These are phyloP conservation scores for Dasyprocta punctata DNA, from an alignment of 2,113 vertebrate species.

Conservation along the genomic window DNA sequence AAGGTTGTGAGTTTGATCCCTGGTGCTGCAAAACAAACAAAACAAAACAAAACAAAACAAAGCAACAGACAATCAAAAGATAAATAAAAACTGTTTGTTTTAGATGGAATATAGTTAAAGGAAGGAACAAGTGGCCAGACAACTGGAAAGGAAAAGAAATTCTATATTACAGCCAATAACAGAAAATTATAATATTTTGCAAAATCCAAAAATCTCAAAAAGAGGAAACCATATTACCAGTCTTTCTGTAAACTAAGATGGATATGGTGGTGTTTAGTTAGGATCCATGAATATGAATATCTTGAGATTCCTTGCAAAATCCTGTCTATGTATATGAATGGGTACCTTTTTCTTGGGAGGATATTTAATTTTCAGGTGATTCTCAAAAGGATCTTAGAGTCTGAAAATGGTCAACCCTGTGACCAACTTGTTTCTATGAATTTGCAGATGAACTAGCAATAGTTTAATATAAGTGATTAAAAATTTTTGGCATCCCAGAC, in stretches of 20 bases:
- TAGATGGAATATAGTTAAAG: background rate
- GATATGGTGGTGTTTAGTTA: background rate
- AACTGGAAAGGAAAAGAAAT: background rate
- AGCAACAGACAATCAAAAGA: background rate
- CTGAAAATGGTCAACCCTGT: background rate
- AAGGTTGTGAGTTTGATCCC: no score
- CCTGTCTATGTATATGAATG: background rate
- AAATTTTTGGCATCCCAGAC: background rate
- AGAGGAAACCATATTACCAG: background rate
- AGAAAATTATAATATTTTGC: background rate
- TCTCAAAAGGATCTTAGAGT: background rate
- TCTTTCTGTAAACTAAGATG: background rate
- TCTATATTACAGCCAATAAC: background rate
- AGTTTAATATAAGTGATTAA: background rate
- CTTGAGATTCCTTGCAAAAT: constrained; percentile 42
- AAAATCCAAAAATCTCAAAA: constrained; percentile 1
- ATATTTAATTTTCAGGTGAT: constrained; percentile 5
- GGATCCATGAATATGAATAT: background rate
- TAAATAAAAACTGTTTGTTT: background rate
- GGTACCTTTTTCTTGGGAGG: background rate
- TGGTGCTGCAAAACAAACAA: no score
- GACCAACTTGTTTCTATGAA: background rate
- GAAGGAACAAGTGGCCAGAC: background rate
- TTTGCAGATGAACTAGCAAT: background rate
- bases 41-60: no score